Base-by-base conservation (phyloP, 2,888 invertebrate species). In the Dryobota labecula region DNA sequence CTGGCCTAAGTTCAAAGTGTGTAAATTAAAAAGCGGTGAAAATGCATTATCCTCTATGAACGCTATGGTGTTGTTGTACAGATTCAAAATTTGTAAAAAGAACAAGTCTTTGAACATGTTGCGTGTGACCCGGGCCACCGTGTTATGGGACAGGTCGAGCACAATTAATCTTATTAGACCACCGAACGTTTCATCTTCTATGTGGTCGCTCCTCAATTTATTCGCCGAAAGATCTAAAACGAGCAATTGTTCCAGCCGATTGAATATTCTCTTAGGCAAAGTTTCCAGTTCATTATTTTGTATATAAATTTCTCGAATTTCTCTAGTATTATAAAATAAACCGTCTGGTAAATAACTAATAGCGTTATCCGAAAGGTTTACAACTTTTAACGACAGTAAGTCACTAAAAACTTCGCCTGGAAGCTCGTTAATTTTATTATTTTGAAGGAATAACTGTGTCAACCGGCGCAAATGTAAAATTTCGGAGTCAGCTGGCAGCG, bases 41-140 rank as follows among this genome's bases (percentile, higher is more conserved):
- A 99, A 99, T 27, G 98, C 98, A 89, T 98, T 98, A 89, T 98
- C 98, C 92, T 98, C 98, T 83, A 98, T 97, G 88, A 97, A 98
- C 30, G 97, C 97, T 87, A 99, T 98, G 43, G 98, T 97, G 91
- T 99, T 99, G 92, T 98, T 98, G 89, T 98, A 97, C 88, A 99
- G 96, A 93, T 98, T 98, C 74, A 99, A 96, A 83, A 98, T 98
- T 96, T 98, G 98, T 84, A 99, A 96, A 94, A 98, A 98, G 92
- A 98, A 98, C 83, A 99, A 95, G 92, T 98, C 98, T 93, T 98
- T 98, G 94, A 99, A 99, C 88, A 98, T 98, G 87, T 97, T 97
- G 58, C 97, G 97, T 85, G 98, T 98, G 88, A 99, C 97, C 80
- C 98, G 97, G 41, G 98, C 97, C 81, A 99, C 94, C 73, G 97